phyloP scores from a whole-genome alignment of 1,140 invertebrate species.

The Drosophila pallidifrons region DNA sequence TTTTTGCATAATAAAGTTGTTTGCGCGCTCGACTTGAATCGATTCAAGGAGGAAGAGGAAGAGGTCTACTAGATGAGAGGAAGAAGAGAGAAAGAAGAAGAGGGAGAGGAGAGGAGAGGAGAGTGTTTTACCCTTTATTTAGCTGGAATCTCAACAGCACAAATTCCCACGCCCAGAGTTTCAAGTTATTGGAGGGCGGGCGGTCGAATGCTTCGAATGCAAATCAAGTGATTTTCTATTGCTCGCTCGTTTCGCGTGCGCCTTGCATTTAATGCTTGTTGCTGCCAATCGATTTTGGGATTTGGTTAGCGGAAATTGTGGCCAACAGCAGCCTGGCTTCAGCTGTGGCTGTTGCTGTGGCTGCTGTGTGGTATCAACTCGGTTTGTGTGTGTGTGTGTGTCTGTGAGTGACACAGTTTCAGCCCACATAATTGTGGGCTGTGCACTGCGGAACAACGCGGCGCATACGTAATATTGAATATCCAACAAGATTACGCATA shows the following conservation, averaged over 20 bases:
- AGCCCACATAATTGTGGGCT: slow-evolving; percentile 48
- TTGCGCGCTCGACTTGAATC: slow-evolving; percentile 8
- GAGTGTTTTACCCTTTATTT: not conserved
- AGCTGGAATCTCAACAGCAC: slow-evolving; percentile 24
- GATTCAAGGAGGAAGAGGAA: not conserved
- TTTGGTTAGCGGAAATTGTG: slow-evolving; percentile 44
- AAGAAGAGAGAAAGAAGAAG: too few species aligned
- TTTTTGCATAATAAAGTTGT: slow-evolving; percentile 75
- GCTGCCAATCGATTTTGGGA: slow-evolving; percentile 30
- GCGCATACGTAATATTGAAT: slow-evolving; percentile 43
- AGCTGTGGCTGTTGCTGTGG: not conserved
- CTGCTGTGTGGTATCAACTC: not conserved
- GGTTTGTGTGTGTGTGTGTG: not conserved
- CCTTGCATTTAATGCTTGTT: slow-evolving; percentile 15
- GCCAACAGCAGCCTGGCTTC: slow-evolving; percentile 13
- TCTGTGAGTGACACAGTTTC: slow-evolving; percentile 45
- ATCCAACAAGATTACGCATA: slow-evolving; percentile 55
- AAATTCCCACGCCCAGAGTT: slow-evolving; percentile 64
- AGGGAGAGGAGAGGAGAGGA: not conserved
- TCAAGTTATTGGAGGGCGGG: not conserved
- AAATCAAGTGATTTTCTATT: slow-evolving; percentile 68
- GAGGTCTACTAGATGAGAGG: not conserved
- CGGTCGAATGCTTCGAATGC: slow-evolving; percentile 22
- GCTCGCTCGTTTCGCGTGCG: slow-evolving; percentile 46
- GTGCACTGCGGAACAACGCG: slow-evolving; percentile 23